Evolutionary conservation across 1,140 invertebrate species (phyloP), one percentile per base, ranked within the genome.

Genomic region (Magallana angulata): DNA sequence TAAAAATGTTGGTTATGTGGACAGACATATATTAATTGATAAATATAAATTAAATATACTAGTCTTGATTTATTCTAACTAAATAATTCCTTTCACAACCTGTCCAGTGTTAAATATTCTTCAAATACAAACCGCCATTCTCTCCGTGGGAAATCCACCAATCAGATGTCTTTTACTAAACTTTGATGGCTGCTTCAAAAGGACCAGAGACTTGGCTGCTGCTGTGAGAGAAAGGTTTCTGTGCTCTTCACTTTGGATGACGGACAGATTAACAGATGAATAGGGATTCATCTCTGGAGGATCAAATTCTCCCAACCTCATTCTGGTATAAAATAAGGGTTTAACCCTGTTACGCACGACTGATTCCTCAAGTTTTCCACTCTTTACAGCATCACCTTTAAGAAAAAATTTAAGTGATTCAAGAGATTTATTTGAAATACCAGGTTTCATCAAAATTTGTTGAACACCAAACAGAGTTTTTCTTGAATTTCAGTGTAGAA

Each of bases 241-340:
- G 82, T 94, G 94, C 64, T 87, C 90, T 36, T 85, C 83, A 88
- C 91, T 92, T 82, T 94, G 92, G 11, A 94, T 88, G 11, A 92
- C 85, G 82, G 87, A 88, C 16, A 91, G 57, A 64, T 90, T 80
- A 5, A 93, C 57, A 8, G 85, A 60, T 18, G 86, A 87, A 86
- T 92, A 94, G 0, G 93, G 93, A 86, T 93, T 94, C 90, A 91
- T 91, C 7, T 88, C 71, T n/a, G 91, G 91, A 9, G 94, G 94
- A 89, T 94, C 94, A 88, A 94, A 94, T 82, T 93, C 92, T 36
- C 94, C 94, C 24, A 94, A 90, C 57, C 92, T 90, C 93, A 94
- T 93, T 80, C 94, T 87, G 14, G 93, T 94, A 85, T 94, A 94
- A 85, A 94, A 93, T n/a, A 94, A 83, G 12, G 93, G 94, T 68